Conservation (phyloP, 1,140 invertebrate genomes). For the Sweltsa coloradensis region DNA sequence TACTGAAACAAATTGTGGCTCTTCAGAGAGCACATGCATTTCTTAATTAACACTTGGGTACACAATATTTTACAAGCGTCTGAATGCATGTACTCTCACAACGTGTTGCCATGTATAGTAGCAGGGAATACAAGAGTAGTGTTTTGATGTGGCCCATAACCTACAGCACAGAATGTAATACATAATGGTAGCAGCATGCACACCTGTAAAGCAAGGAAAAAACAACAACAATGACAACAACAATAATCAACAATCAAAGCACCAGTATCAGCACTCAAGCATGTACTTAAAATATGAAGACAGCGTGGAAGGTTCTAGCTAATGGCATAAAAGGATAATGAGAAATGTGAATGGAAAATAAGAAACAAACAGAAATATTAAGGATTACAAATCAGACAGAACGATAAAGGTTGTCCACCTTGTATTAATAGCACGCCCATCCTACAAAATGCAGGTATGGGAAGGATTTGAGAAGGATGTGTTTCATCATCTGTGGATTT, state of each 20-base stretch:
- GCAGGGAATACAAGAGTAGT: constrained; percentile 12
- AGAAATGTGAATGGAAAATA: background rate
- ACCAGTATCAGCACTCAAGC: constrained; percentile 17
- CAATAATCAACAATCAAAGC: constrained; percentile 17
- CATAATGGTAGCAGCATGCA: constrained; percentile 16
- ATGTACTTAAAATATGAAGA: constrained; percentile 15
- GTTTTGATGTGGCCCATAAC: constrained; percentile 15
- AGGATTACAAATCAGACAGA: background rate
- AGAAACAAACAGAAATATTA: constrained; percentile 1
- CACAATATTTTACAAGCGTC: background rate
- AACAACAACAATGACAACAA: constrained; percentile 16
- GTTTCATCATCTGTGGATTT: too few relatives aligned
- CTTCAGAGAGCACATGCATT: background rate
- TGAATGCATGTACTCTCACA: background rate
- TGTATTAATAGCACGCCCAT: too few relatives aligned
- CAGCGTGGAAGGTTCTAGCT: constrained; percentile 13
- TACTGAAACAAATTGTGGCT: constrained; percentile 18
- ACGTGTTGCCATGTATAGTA: too few relatives aligned
- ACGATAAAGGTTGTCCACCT: too few relatives aligned
- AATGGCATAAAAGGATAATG: too few relatives aligned
- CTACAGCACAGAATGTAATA: constrained; percentile 13
- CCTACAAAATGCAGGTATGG: too few relatives aligned
- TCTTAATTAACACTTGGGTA: background rate
- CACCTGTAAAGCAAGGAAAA: constrained; percentile 19
- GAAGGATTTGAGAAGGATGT: too few relatives aligned